Evolutionary conservation across 1,140 invertebrate genomes (phyloP), one percentile per base, ranked within the genome.

Genomic region (Euura saliciscinereae): DNA sequence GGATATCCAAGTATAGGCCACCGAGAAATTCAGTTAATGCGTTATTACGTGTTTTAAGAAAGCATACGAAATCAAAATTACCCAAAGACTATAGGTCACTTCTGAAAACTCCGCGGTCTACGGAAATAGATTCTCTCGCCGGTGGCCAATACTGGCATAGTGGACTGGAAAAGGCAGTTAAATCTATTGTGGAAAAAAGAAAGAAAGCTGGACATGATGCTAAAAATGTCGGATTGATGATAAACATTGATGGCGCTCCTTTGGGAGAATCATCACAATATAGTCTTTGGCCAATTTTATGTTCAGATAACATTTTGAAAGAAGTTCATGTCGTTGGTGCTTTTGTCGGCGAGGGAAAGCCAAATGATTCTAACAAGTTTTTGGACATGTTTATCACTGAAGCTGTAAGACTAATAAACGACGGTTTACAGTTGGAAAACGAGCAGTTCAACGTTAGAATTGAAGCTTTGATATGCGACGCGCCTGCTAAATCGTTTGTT

Each of bases 211-310:
- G 59, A 69, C 2, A 11, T 59, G 64, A 4, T 44, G 13, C 10
- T 13, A 68, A 45, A 68, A 59, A 6, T 65, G 67, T 76, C 43
- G 59, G 73, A 45, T 65, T 76, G 10, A 28, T 66, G 6, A 71
- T 70, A 64, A 74, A 77, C 72, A 75, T 76, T n/a, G 78, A 79
- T 69, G 78, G 78, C 6, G 13, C 76, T 68, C 75, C 78, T 13
- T 64, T 78, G 46, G 71, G 69, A 51, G 76, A 73, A n/a, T 71
- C 65, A 7, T 59, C 68, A n/a, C 44, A 13, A 10, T 68, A 75
- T 69, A 10, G 68, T 28, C 72, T 78, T 64, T 81, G 78, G 79
- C 74, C 79, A n/a, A 83, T 81, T 68, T 74, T 81, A 74, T 74
- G 74, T n/a, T 43, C 69, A 65, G 59, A 77, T 45, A 45, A 76